Base-by-base conservation (phyloP, 2,888 invertebrate genomes). In the Phoronis australis region DNA sequence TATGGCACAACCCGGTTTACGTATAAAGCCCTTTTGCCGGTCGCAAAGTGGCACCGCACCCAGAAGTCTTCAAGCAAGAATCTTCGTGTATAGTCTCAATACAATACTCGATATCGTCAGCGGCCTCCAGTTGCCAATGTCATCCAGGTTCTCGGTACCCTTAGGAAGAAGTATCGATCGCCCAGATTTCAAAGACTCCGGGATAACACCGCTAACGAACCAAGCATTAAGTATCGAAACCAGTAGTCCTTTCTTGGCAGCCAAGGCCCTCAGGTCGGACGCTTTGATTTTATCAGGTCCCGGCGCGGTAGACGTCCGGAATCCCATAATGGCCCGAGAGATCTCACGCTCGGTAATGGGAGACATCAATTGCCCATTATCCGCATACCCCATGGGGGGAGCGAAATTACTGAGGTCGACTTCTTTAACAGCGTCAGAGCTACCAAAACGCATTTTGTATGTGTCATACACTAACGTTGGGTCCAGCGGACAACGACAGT, bases 91-190 rank as follows among this genome's bases (percentile, higher is more conserved):
- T n/a, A n/a, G n/a, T n/a, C n/a, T n/a, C n/a, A n/a, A n/a, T n/a
- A n/a, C n/a, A n/a, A n/a, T n/a, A n/a, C n/a, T n/a, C 1, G 43
- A 43, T 4, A 49, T 54, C 22, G 54, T 48, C 4, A 54, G 48
- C 1, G 54, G 48, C 15, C 51, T 31, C 54, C 47, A 51, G 22
- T 51, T 54, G 23, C 49, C 45, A 21, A 51, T 37, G 20, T 46
- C 26, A 35, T 47, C 49, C 3, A 49, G 47, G 1, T 37, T 47
- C 15, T 45, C 42, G 6, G 4, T 26, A 1, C 47, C 47, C 35
- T 54, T 54, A 1, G 51, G 51, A 4, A 51, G 43, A 0, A 50
- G 46, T 6, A 54, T 54, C 3, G 42, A 45, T 9, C 42, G 23
- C 24, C 44, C 46, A 4, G 15, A 23, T 5, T 45, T 54, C 2